A percentile compares a stretch with the other conserved stretches of the same genome.
These are phyloP conservation scores for Triplophysa tibetana DNA, from an alignment of 2,113 vertebrate genomes.

Conservation along the genomic window DNA sequence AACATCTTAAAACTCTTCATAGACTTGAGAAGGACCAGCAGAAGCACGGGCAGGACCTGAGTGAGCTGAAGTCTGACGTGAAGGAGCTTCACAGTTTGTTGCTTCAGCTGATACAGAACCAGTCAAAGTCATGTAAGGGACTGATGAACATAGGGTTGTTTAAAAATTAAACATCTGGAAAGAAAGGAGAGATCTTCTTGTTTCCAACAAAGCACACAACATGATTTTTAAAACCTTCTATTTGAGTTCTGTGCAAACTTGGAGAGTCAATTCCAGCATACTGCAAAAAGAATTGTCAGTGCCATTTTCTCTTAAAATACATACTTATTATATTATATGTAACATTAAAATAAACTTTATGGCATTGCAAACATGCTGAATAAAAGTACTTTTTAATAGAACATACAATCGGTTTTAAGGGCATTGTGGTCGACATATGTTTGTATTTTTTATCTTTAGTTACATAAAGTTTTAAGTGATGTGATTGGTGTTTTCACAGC, in stretches of 20 bases:
- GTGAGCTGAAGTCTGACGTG: constrained; percentile 55
- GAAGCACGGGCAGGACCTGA: constrained; percentile 58
- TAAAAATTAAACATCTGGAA: constrained; percentile 40
- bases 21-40: constrained; percentile 49
- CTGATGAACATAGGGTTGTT: constrained; percentile 41
- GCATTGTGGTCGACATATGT: not conserved
- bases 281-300: too few species aligned
- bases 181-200: constrained; percentile 7
- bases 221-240: too few species aligned
- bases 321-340: too few species aligned
- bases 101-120: constrained; percentile 54
- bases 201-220: too few species aligned
- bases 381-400: too few species aligned
- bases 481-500: not conserved
- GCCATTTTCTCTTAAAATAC: too few species aligned
- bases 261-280: too few species aligned
- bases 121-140: constrained; percentile 42
- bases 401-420: not conserved
- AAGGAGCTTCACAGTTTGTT: constrained; percentile 60
- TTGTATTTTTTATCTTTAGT: not conserved
- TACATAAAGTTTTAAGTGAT: not conserved
- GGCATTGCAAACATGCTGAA: too few species aligned
- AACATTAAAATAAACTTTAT: too few species aligned
- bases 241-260: too few species aligned
- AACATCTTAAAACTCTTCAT: constrained; percentile 30